Evolutionary conservation across 1,140 invertebrate genomes (phyloP).

Genomic region (Gryllus bimaculatus): DNA sequence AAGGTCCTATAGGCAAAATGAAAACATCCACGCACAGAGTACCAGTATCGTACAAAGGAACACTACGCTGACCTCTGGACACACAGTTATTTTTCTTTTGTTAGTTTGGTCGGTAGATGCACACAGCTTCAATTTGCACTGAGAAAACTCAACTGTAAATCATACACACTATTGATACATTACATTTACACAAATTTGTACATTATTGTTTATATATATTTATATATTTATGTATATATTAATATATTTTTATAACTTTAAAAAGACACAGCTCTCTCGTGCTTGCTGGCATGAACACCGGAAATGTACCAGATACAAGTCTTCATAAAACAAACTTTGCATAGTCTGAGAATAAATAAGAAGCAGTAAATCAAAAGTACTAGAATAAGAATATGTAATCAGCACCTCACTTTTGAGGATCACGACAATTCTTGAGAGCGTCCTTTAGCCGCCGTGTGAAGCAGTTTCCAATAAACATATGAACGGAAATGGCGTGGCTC

Average conservation of each 20-base stretch:
- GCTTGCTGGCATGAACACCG: slow-evolving; percentile 10
- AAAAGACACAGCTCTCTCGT: slow-evolving; percentile 11
- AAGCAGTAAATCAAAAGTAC: slow-evolving; percentile 10
- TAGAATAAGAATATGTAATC: not conserved
- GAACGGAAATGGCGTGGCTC: slow-evolving; percentile 14
- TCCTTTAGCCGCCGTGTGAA: slow-evolving; percentile 8
- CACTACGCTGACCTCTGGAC: not conserved
- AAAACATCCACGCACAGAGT: not conserved
- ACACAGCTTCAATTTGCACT: not conserved
- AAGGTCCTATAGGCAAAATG: not conserved
- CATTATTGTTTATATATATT: slow-evolving; percentile 8
- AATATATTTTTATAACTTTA: slow-evolving; percentile 17
- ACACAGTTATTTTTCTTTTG: not conserved
- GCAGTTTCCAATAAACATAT: slow-evolving; percentile 18
- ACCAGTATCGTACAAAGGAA: not conserved
- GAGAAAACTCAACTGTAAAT: slow-evolving; percentile 8
- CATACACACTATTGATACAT: slow-evolving; percentile 12
- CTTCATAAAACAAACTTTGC: slow-evolving; percentile 14
- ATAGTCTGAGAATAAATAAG: not conserved
- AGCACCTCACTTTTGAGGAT: slow-evolving; percentile 8
- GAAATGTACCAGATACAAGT: slow-evolving; percentile 12
- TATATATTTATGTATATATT: slow-evolving; percentile 12
- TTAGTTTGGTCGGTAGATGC: slow-evolving; percentile 10
- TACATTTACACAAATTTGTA: slow-evolving; percentile 16
- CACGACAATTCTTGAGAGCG: slow-evolving; percentile 11